Evolutionary conservation across 2,888 invertebrate species (phyloP), one percentile per base, ranked within the genome.

Genomic region (Schrankia costaestrigalis): DNA sequence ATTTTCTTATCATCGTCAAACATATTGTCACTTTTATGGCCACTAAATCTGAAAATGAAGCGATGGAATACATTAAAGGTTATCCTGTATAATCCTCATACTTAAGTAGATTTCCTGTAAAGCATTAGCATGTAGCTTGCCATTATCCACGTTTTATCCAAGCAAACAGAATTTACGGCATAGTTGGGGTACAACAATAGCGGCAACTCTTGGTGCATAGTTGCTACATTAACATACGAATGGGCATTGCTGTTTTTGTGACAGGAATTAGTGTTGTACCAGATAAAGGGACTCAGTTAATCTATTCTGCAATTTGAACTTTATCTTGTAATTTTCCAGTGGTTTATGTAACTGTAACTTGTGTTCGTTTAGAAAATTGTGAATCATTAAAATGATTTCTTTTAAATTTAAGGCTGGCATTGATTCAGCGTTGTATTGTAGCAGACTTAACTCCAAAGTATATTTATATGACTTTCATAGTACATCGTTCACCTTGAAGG

Each of bases 151-250:
- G 39, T 38, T 43, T 41, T 31, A 46, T 50, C 38, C 28, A 39
- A 44, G 50, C 41, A 46, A 42, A 55, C 50, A 42, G 34, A 40
- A 46, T 47, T 51, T 33, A 40, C 38, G 38, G 30, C 38, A 36
- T 43, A 37, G 34, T 37, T 42, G 35, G 32, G 23, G 40, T 50
- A 44, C 39, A 50, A 55, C 47, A 56, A 47, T 45, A 53, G 40
- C 44, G 37, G 27, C 35, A 28, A 22, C 14, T 24, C 15, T 24
- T 3, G 14, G 18, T 10, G 29, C 44, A 47, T 44, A 53, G 38
- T 45, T 37, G n/a, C 44, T 32, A 31, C 35, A 54, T 56, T 54
- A 56, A 42, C 56, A 56, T 56, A 56, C 41, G 42, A 56, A 54
- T 56, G 42, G 40, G 34, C 36, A 26, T 25, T 45, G 26, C 45